Conservation (phyloP, 2,888 invertebrate species). For the Hypomecis atomaria region DNA sequence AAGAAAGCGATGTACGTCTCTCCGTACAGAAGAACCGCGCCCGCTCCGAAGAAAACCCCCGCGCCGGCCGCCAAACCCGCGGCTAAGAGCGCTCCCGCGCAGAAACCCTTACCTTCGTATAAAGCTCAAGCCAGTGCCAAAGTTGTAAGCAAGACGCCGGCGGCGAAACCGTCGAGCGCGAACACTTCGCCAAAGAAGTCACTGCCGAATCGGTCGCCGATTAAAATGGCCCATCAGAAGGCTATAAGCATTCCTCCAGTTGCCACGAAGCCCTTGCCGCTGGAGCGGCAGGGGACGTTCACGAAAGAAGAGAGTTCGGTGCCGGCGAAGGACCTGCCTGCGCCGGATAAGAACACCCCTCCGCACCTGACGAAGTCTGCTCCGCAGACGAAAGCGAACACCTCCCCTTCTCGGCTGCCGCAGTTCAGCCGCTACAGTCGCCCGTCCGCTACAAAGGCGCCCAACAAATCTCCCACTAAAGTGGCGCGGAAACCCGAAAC, state of each 20-base stretch:
- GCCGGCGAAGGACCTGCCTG: conserved; percentile 67
- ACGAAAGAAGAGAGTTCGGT: conserved; percentile 91
- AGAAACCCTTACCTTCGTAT: conserved; percentile 51
- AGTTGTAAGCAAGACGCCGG: conserved; percentile 58
- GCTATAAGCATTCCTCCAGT: conserved; percentile 56
- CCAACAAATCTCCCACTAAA: conserved; percentile 54
- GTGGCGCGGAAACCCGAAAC: conserved; percentile 58
- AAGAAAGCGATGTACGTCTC: conserved; percentile 89
- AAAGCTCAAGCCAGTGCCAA: conserved; percentile 67
- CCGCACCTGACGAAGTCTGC: conserved; percentile 56
- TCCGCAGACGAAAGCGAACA: conserved; percentile 66
- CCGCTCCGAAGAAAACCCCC: conserved; percentile 64
- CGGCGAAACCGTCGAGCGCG: conserved; percentile 57
- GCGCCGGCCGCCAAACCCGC: conserved; percentile 47
- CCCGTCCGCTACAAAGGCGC: conserved; percentile 59
- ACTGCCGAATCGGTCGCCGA: conserved; percentile 62
- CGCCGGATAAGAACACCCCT: conserved; percentile 61
- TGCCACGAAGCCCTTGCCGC: conserved; percentile 74
- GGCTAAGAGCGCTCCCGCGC: conserved; percentile 52
- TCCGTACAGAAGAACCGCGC: conserved; percentile 77
- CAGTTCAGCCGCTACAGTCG: conserved; percentile 63
- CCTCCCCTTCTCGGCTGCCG: conserved; percentile 77
- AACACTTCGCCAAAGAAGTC: conserved; percentile 73
- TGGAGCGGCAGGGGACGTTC: conserved; percentile 95
- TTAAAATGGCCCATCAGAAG: conserved; percentile 59